These are phyloP conservation scores for Tubulanus polymorphus DNA, from an alignment of 2,888 invertebrate species.

Conservation along the genomic window DNA sequence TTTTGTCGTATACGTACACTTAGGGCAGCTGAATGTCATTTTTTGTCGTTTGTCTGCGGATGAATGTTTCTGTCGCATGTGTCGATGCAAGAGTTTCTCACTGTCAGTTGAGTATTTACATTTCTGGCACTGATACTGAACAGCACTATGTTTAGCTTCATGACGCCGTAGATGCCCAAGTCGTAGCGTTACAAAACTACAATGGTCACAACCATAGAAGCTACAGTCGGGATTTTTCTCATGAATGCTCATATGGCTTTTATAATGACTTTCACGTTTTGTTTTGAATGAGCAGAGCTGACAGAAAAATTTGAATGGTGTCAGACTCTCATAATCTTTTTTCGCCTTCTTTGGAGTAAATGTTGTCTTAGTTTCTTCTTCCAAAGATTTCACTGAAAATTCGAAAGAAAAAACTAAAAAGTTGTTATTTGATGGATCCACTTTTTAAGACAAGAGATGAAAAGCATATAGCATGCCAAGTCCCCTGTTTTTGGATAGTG, in stretches of 20 bases:
- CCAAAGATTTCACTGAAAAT: too few relatives aligned
- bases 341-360: constrained; percentile 14
- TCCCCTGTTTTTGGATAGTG: too few relatives aligned
- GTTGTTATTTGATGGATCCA: too few relatives aligned
- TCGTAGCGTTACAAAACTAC: constrained; percentile 51
- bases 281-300: constrained; percentile 54
- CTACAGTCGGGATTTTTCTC: constrained; percentile 27
- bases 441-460: too few relatives aligned
- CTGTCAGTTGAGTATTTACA: constrained; percentile 46
- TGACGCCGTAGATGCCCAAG: constrained; percentile 50
- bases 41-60: too few relatives aligned
- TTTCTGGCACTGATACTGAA: constrained; percentile 30
- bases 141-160: constrained; percentile 44
- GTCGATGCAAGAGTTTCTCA: constrained; percentile 30
- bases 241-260: constrained; percentile 50
- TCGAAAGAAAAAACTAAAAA: too few relatives aligned
- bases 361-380: background rate
- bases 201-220: constrained; percentile 42
- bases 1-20: constrained; percentile 39
- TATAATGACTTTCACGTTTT: constrained; percentile 54
- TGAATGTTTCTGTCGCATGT: constrained; percentile 38
- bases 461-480: too few relatives aligned
- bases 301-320: constrained; percentile 56
- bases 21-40: too few relatives aligned
- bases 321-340: constrained; percentile 57